phyloP scores from a whole-genome alignment of 2,888 invertebrate species.

The Loripinus fragilis region DNA sequence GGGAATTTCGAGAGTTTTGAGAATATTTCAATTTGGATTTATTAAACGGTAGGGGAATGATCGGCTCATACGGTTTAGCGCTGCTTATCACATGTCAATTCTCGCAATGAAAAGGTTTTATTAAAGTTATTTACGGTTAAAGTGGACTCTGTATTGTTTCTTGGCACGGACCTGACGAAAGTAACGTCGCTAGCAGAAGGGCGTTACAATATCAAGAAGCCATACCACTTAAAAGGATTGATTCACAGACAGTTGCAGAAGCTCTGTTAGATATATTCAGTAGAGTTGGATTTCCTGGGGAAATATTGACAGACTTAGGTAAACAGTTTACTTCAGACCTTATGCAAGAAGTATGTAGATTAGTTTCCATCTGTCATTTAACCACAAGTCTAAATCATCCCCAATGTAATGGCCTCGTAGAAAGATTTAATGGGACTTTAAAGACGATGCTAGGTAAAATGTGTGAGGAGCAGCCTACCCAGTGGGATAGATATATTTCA shows the following conservation, averaged over 20 bases:
- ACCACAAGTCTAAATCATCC: constrained; percentile 31
- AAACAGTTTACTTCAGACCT: constrained; percentile 55
- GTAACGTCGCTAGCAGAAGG: constrained; percentile 58
- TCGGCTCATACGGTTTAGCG: too few relatives aligned
- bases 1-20: too few relatives aligned
- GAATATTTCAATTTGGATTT: too few relatives aligned
- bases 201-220: constrained; percentile 60
- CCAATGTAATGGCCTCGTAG: constrained; percentile 48
- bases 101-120: too few relatives aligned
- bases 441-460: constrained; percentile 41
- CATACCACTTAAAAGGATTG: constrained; percentile 34
- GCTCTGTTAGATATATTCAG: constrained; percentile 46
- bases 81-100: too few relatives aligned
- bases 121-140: not conserved
- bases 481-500: constrained; percentile 57
- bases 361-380: constrained; percentile 41
- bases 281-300: constrained; percentile 51
- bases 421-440: constrained; percentile 60
- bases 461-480: constrained; percentile 45
- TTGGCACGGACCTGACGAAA: not conserved
- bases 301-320: constrained; percentile 52
- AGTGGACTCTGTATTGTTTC: too few relatives aligned
- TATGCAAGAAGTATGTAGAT: constrained; percentile 41
- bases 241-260: constrained; percentile 50
- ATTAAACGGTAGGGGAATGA: too few relatives aligned